Conservation (phyloP, 2,797 vertebrate genomes). For the Euthynnus affinis region DNA sequence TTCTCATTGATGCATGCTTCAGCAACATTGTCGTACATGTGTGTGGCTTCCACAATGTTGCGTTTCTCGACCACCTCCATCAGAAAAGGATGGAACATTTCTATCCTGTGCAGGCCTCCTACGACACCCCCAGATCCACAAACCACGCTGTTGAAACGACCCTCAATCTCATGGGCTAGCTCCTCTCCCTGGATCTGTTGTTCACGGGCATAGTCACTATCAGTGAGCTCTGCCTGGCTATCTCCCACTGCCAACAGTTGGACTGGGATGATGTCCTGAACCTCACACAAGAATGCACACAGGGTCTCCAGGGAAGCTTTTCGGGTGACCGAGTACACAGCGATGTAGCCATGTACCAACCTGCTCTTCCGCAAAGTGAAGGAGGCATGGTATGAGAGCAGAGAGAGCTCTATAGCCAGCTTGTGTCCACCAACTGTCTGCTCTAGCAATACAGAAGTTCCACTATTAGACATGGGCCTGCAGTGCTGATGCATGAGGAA, state of each 20-base stretch:
- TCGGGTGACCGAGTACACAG: slow-evolving; percentile 93
- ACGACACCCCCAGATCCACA: slow-evolving; percentile 88
- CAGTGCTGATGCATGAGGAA: slow-evolving; percentile 91
- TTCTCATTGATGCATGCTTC: slow-evolving; percentile 94
- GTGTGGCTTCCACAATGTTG: slow-evolving; percentile 94
- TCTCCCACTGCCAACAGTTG: slow-evolving; percentile 94
- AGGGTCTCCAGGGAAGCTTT: slow-evolving; percentile 95
- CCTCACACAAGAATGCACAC: slow-evolving; percentile 96
- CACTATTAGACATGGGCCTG: slow-evolving; percentile 87
- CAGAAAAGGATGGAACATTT: slow-evolving; percentile 93
- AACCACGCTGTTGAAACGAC: slow-evolving; percentile 89
- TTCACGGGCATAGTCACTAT: slow-evolving; percentile 91
- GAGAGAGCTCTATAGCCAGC: slow-evolving; percentile 91
- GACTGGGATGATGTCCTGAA: slow-evolving; percentile 96
- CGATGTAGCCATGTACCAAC: slow-evolving; percentile 95
- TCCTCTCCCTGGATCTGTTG: slow-evolving; percentile 94
- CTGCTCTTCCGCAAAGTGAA: slow-evolving; percentile 94
- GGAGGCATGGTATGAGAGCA: slow-evolving; percentile 95
- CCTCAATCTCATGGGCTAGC: slow-evolving; percentile 96
- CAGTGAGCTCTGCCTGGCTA: slow-evolving; percentile 87
- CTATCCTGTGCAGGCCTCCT: slow-evolving; percentile 90
- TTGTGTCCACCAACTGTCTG: slow-evolving; percentile 88
- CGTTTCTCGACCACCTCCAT: slow-evolving; percentile 95
- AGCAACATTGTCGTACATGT: slow-evolving; percentile 96
- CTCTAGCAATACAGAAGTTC: slow-evolving; percentile 92